A percentile compares a stretch with the other conserved stretches of the same genome.
phyloP scores from a whole-genome alignment of 2,113 vertebrate genomes.

The Scophthalmus maximus region DNA sequence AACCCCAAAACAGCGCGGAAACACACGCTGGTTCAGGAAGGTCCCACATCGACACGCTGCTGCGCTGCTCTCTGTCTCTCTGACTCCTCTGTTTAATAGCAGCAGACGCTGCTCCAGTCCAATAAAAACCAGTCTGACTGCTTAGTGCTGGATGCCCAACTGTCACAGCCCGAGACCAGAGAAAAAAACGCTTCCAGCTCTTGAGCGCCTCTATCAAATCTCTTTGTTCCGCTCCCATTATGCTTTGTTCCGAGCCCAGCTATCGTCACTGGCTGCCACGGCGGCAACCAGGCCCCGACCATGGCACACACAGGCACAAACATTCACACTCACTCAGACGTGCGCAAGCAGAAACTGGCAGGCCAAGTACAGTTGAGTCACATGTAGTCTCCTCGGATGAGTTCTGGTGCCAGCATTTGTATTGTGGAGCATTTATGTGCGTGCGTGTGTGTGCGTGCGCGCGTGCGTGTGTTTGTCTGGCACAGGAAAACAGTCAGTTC shows the following conservation, averaged over 20 bases:
- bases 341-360: constrained; percentile 62
- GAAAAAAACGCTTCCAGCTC: constrained; percentile 64
- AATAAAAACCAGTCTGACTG: constrained; percentile 71
- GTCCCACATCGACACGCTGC: constrained; percentile 26
- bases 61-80: constrained; percentile 31
- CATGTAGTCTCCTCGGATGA: constrained; percentile 61
- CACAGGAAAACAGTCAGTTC: constrained; percentile 63
- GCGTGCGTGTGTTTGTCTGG: constrained; percentile 47
- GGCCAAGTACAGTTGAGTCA: constrained; percentile 70
- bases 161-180: constrained; percentile 68
- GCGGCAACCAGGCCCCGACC: constrained; percentile 50
- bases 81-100: constrained; percentile 40
- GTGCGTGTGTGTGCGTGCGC: constrained; percentile 42
- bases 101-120: constrained; percentile 58
- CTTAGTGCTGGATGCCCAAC: constrained; percentile 67
- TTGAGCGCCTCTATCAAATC: constrained; percentile 68
- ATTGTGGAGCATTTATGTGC: constrained; percentile 65
- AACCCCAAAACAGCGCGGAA: constrained; percentile 4
- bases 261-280: constrained; percentile 69
- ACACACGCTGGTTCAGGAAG: not conserved
- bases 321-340: not conserved
- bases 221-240: constrained; percentile 74
- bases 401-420: constrained; percentile 64
- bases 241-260: constrained; percentile 66
- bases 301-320: constrained; percentile 11